Evolutionary conservation across 64 coral and sea anemone species (phyloP).

Genomic region (Stichodactyla helianthus): DNA sequence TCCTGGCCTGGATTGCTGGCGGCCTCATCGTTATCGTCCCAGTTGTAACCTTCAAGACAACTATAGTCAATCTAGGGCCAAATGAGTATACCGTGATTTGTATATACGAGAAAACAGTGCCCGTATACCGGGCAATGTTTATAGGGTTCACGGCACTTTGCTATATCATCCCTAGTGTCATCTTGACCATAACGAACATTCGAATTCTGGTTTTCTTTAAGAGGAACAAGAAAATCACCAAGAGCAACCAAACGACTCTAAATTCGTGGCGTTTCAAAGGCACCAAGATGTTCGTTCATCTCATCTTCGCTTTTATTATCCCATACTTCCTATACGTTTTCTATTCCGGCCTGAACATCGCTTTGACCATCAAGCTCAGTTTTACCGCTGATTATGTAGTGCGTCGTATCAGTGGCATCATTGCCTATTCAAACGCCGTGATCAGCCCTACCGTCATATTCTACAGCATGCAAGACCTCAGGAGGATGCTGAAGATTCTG

Average conservation of each 20-base stretch:
- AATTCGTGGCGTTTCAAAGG: conserved; percentile 1
- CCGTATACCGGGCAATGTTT: not conserved
- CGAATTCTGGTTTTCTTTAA: not conserved
- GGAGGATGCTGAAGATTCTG: too few species aligned
- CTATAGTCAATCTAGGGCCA: not conserved
- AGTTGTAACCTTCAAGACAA: not conserved
- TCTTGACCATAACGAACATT: conserved; percentile 12
- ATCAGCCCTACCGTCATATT: too few species aligned
- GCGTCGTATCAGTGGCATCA: too few species aligned
- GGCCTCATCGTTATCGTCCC: not conserved
- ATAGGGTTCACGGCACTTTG: not conserved
- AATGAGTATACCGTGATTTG: conserved; percentile 26
- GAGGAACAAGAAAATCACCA: not conserved
- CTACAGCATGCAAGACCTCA: too few species aligned
- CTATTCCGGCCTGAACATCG: not conserved
- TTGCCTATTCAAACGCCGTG: too few species aligned
- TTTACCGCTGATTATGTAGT: not conserved
- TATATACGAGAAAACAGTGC: not conserved
- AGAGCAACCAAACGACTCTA: not conserved
- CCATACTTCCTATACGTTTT: conserved; percentile 4
- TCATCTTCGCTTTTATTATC: conserved; percentile 28
- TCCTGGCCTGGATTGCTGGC: conserved; percentile 8
- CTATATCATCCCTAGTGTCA: conserved; percentile 7
- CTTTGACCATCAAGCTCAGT: not conserved
- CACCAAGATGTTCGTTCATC: not conserved